Percentiles rank a stretch among this genome's conserved stretches.
These are phyloP conservation scores for Macroglossus sobrinus DNA, from an alignment of 2,113 vertebrate species.

Conservation along the genomic window DNA sequence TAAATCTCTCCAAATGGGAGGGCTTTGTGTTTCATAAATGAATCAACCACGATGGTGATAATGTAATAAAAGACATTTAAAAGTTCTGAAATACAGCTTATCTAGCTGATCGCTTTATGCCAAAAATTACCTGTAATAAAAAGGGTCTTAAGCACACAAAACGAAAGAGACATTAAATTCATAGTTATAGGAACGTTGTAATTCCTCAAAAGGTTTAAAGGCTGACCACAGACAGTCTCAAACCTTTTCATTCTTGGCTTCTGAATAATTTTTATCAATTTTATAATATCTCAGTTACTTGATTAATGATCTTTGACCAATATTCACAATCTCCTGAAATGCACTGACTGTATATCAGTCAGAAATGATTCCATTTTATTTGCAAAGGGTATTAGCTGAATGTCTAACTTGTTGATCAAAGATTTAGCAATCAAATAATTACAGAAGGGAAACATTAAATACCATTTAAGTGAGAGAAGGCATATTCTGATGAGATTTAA, in stretches of 20 bases:
- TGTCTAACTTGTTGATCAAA: slow-evolving; percentile 26
- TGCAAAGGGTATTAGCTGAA: slow-evolving; percentile 32
- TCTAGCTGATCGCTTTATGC: slow-evolving; percentile 65
- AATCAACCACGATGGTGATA: slow-evolving; percentile 71
- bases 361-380: slow-evolving; percentile 35
- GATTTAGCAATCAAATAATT: slow-evolving; percentile 55
- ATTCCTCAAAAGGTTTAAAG: slow-evolving; percentile 61
- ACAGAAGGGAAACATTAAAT: slow-evolving; percentile 34
- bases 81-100: slow-evolving; percentile 79
- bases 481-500: slow-evolving; percentile 38
- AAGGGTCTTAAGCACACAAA: slow-evolving; percentile 69
- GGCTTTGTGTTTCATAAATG: slow-evolving; percentile 80
- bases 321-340: slow-evolving; percentile 45
- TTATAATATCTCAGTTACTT: slow-evolving; percentile 47
- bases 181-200: slow-evolving; percentile 12
- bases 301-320: slow-evolving; percentile 51
- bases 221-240: neutral
- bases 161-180: slow-evolving; percentile 49
- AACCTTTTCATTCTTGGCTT: slow-evolving; percentile 45
- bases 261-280: slow-evolving; percentile 50
- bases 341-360: neutral
- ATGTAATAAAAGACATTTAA: slow-evolving; percentile 77
- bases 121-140: slow-evolving; percentile 75
- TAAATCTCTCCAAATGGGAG: slow-evolving; percentile 81
- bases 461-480: neutral